Evolutionary conservation across 2,797 vertebrate species (phyloP), one percentile per base, ranked within the genome.

Genomic region (Falco rusticolus): DNA sequence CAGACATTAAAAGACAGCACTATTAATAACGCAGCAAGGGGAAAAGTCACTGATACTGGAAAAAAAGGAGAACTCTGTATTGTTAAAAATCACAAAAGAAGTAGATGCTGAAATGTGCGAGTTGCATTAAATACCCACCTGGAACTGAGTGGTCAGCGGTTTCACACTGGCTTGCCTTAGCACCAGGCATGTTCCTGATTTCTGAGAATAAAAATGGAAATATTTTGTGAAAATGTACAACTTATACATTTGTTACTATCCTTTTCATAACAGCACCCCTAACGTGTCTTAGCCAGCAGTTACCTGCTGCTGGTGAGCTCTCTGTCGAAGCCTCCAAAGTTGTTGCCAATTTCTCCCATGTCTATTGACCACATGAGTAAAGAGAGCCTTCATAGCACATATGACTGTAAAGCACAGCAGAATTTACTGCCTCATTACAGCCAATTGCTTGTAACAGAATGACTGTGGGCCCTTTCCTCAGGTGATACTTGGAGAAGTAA

Each of bases 321-420:
- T 87, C 98, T 97, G 92, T 98, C 99, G 98, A 99, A 99, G 47
- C 96, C 97, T 89, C 98, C 96, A 82, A 99, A 99, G 94, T 98
- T 97, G 19, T 87, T 91, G n/a, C 98, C 97, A 37, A 98, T 99
- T 86, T 99, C 98, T 82, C 96, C 89, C 59, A 98, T 89, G 69
- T 96, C 93, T 99, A 33, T 98, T 98, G 39, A 99, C 94, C 66
- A 99, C 84, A 11, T 98, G 97, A 29, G 56, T 65, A 13, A 98
- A 97, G 37, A 98, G 97, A 29, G 97, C 98, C 84, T 98, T 93
- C 85, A 99, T 97, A 48, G 98, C 98, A 94, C 97, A 97, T 56
- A 98, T 93, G 93, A 99, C 98, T 99, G 89, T 16, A 96, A 94
- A 95, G 89, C 66, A 94, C 0, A 53, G 43, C 29, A 5, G 0